Conservation (phyloP, 2,888 invertebrate species). For the Drosophila diplacantha region DNA sequence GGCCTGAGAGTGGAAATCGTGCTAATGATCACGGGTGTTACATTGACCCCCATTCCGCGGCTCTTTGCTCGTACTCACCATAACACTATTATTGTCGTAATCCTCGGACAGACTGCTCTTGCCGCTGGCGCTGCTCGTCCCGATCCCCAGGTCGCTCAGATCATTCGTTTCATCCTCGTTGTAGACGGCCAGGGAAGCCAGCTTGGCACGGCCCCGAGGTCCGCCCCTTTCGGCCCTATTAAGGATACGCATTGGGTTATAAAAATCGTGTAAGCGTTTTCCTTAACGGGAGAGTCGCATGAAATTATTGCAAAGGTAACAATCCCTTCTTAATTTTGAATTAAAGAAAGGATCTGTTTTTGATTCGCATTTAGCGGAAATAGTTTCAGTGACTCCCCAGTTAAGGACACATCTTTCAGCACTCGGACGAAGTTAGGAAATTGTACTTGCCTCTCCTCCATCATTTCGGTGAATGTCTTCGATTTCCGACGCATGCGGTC, state of each 20-base stretch:
- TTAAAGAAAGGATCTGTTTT: not conserved
- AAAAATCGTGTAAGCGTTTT: not conserved
- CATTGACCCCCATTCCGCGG: slow-evolving; percentile 3
- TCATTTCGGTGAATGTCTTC: slow-evolving; percentile 96
- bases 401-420: slow-evolving; percentile 1
- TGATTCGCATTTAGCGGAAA: no score
- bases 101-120: slow-evolving; percentile 83
- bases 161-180: slow-evolving; percentile 90
- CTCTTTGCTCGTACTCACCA: slow-evolving; percentile 78
- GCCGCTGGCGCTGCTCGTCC: slow-evolving; percentile 81
- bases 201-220: slow-evolving; percentile 80
- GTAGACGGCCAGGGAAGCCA: slow-evolving; percentile 84
- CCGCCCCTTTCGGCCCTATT: slow-evolving; percentile 77
- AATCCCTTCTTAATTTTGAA: not conserved
- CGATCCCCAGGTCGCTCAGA: slow-evolving; percentile 89
- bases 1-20: slow-evolving; percentile 27
- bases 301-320: not conserved
- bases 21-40: slow-evolving; percentile 33
- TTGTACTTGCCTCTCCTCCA: slow-evolving; percentile 86
- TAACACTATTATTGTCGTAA: slow-evolving; percentile 82
- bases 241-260: not conserved
- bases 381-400: not conserved
- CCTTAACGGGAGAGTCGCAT: not conserved
- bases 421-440: not conserved
- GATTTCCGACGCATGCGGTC: slow-evolving; percentile 86